Conservation (phyloP, 2,113 vertebrate species). For the Pantherophis guttatus region DNA sequence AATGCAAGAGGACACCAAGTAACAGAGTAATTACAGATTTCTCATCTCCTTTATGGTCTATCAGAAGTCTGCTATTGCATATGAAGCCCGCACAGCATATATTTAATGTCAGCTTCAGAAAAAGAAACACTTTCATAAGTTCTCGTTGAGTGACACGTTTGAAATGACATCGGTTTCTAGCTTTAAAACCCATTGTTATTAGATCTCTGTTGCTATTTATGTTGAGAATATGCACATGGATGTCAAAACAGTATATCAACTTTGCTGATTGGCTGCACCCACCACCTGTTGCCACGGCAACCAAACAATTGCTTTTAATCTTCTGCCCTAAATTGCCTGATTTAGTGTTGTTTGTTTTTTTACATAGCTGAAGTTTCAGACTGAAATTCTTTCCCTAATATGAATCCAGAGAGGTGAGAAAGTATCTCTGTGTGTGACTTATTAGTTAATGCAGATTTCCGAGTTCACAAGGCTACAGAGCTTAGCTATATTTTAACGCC, state of each 20-base stretch:
- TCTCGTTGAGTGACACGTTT: conserved; percentile 76
- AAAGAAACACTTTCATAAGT: conserved; percentile 73
- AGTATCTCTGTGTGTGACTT: not conserved
- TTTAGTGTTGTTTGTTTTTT: conserved; percentile 54
- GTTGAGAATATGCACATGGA: conserved; percentile 73
- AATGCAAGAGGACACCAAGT: conserved; percentile 59
- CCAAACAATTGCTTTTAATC: conserved; percentile 82
- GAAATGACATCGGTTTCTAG: conserved; percentile 77
- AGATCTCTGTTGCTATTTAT: conserved; percentile 85
- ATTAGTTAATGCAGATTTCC: not conserved
- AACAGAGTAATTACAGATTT: conserved; percentile 73
- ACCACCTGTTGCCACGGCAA: conserved; percentile 77
- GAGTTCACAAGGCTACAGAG: not conserved
- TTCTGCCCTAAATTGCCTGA: conserved; percentile 71
- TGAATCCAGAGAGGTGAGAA: not conserved
- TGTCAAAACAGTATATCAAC: conserved; percentile 82
- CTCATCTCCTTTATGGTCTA: conserved; percentile 71
- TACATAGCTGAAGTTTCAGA: conserved; percentile 47
- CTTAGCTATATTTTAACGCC: not conserved
- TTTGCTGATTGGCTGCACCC: conserved; percentile 76
- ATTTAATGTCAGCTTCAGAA: conserved; percentile 75
- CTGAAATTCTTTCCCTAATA: conserved; percentile 40
- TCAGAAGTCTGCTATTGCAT: conserved; percentile 72
- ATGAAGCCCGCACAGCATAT: conserved; percentile 71
- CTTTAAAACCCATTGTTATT: conserved; percentile 81